These are phyloP conservation scores for Drosophila kuntzei DNA, from an alignment of 2,888 invertebrate genomes.

Conservation along the genomic window DNA sequence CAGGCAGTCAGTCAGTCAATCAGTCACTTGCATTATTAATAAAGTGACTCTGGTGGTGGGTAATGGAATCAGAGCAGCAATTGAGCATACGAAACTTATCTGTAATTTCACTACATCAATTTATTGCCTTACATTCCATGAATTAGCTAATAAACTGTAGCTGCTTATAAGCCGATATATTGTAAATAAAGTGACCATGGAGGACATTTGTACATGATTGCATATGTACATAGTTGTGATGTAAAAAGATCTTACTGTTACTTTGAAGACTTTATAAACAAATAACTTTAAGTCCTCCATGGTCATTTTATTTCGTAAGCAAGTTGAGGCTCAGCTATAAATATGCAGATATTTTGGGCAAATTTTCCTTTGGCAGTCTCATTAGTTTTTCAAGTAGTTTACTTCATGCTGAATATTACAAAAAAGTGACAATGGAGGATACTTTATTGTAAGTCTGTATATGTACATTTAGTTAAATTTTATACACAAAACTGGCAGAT, in stretches of 20 bases:
- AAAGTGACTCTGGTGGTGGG: slow-evolving; percentile 8
- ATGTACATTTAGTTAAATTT: no score
- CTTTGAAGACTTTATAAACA: not conserved
- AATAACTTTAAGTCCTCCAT: not conserved
- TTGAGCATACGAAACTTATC: not conserved
- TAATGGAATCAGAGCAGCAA: not conserved
- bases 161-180: not conserved
- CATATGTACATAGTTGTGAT: not conserved
- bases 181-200: not conserved
- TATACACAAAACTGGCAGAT: no score
- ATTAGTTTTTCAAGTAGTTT: no score
- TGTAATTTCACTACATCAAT: slow-evolving; percentile 4
- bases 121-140: slow-evolving; percentile 6
- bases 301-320: not conserved
- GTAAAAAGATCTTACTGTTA: not conserved
- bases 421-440: no score
- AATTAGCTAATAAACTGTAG: not conserved
- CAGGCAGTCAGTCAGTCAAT: not conserved
- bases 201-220: not conserved
- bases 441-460: no score
- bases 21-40: slow-evolving; percentile 20
- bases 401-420: no score
- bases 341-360: not conserved
- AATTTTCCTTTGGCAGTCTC: no score
- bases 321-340: not conserved